Conservation (phyloP, 1,140 invertebrate genomes). For the Dreissena polymorpha region DNA sequence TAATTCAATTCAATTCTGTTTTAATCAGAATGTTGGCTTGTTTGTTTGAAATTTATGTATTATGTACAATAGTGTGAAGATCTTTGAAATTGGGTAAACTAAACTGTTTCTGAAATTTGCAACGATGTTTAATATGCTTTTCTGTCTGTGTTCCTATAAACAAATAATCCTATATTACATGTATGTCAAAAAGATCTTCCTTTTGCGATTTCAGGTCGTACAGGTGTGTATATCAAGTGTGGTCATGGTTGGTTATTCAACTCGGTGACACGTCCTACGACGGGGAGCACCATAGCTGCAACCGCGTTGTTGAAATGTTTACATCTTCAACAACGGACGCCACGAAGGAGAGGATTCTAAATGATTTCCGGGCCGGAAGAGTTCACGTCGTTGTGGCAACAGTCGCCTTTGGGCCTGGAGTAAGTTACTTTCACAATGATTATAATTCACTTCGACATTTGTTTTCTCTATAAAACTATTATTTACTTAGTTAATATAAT, state of each 20-base stretch:
- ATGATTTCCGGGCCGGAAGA: background rate
- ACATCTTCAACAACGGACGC: background rate
- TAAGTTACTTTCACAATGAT: background rate
- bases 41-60: slow-evolving; percentile 5
- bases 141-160: background rate
- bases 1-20: background rate
- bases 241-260: slow-evolving; percentile 10
- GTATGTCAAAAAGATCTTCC: background rate
- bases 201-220: slow-evolving; percentile 14
- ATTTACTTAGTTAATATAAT: too few species aligned
- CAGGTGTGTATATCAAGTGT: slow-evolving; percentile 7
- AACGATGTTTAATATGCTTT: background rate
- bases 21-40: background rate
- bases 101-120: background rate
- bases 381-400: slow-evolving; percentile 19
- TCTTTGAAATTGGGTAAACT: background rate
- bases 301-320: slow-evolving; percentile 7
- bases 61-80: background rate
- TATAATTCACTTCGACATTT: too few species aligned
- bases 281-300: background rate
- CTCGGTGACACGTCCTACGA: background rate
- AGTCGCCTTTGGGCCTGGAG: slow-evolving; percentile 37
- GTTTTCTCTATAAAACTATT: too few species aligned
- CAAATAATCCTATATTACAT: background rate
- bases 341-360: slow-evolving; percentile 6